Conservation (phyloP, 2,113 vertebrate genomes). For the mouse (Mus musculus) region DNA sequence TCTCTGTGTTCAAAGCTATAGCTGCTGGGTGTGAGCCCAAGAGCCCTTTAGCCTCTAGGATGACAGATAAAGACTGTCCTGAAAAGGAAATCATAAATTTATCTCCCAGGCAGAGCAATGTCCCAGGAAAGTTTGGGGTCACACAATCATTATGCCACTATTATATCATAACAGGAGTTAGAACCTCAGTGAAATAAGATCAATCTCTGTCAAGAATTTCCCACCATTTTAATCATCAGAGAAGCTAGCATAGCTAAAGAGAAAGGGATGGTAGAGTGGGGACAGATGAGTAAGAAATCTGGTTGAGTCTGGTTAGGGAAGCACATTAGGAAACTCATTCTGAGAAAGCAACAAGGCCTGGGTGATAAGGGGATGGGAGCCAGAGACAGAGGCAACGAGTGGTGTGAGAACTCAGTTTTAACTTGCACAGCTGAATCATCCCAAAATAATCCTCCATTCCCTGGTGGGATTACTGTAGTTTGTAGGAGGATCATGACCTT, state of each 20-base stretch:
- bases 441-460: background rate
- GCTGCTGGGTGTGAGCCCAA: background rate
- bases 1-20: background rate
- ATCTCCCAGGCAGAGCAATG: background rate
- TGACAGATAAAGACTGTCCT: background rate
- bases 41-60: background rate
- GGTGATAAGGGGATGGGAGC: background rate
- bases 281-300: background rate
- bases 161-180: background rate
- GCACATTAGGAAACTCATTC: background rate
- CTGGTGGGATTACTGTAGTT: background rate
- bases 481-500: background rate
- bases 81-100: background rate
- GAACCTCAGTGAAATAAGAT: background rate
- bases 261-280: background rate
- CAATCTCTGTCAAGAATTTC: background rate
- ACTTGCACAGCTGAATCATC: background rate
- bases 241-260: background rate
- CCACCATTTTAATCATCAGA: background rate
- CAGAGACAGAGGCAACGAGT: background rate
- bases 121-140: background rate
- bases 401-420: background rate
- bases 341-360: background rate
- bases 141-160: background rate
- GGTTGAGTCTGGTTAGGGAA: background rate